These are phyloP conservation scores for Cyrtodaria siliqua DNA, from an alignment of 2,888 invertebrate genomes.

Conservation along the genomic window DNA sequence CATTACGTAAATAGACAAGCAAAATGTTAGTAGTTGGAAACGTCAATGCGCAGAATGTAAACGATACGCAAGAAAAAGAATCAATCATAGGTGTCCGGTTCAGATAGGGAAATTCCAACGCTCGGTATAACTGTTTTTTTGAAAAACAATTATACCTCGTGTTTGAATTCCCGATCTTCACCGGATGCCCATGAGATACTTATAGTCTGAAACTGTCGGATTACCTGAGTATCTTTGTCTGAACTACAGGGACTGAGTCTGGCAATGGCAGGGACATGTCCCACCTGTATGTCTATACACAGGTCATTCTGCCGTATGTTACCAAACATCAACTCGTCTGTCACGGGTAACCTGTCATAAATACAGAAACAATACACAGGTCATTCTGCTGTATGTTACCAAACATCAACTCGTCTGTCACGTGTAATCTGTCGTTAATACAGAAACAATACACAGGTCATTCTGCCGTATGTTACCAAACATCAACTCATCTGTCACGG, in stretches of 20 bases:
- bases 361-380: background rate
- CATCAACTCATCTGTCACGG: constrained; percentile 73
- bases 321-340: constrained; percentile 75
- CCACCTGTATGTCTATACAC: constrained; percentile 79
- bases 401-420: constrained; percentile 73
- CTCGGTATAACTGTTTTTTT: no score
- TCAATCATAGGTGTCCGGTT: no score
- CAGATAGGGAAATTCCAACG: no score
- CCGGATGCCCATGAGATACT: no score
- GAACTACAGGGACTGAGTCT: constrained; percentile 42
- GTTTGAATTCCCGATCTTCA: no score
- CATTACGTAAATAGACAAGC: no score
- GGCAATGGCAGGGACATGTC: constrained; percentile 58
- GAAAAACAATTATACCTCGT: no score
- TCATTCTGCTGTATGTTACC: constrained; percentile 69
- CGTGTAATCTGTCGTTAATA: constrained; percentile 64
- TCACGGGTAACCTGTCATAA: constrained; percentile 67
- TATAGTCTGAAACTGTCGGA: background rate
- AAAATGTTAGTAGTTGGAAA: no score
- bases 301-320: constrained; percentile 68
- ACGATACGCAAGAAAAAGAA: no score
- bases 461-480: constrained; percentile 73
- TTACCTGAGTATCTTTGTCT: constrained; percentile 43
- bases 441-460: constrained; percentile 71
- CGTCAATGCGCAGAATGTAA: no score